Evolutionary conservation across 2,888 invertebrate genomes (phyloP).

Genomic region (Rambutsinella grinnellia): DNA sequence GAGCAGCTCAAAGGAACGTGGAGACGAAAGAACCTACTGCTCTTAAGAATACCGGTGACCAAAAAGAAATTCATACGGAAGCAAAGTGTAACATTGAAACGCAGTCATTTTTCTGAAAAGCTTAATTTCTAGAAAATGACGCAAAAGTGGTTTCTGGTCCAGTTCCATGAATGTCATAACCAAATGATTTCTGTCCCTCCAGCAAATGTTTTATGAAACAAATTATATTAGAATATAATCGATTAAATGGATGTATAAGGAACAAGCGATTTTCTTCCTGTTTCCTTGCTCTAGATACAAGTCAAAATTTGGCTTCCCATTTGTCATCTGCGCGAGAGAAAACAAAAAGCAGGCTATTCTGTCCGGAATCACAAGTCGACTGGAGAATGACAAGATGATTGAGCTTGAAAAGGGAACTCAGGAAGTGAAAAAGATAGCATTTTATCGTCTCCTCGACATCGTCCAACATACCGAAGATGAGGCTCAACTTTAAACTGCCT

Average conservation of each 20-base stretch:
- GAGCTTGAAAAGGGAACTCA: slow-evolving; percentile 75
- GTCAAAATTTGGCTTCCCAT: slow-evolving; percentile 78
- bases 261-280: neutral
- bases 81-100: no score
- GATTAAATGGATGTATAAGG: neutral
- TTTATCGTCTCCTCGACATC: slow-evolving; percentile 74
- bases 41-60: no score
- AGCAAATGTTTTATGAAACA: no score
- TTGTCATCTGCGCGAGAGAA: slow-evolving; percentile 78
- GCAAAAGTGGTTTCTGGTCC: no score
- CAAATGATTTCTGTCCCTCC: no score
- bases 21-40: no score
- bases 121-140: no score
- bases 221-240: no score
- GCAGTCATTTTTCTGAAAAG: no score
- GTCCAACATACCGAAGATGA: slow-evolving; percentile 67
- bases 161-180: no score
- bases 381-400: slow-evolving; percentile 72
- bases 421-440: slow-evolving; percentile 80
- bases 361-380: slow-evolving; percentile 72
- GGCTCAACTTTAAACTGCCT: slow-evolving; percentile 42
- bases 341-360: slow-evolving; percentile 76
- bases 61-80: no score
- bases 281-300: slow-evolving; percentile 72
- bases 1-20: no score